Evolutionary conservation across 2,113 vertebrate genomes (phyloP), one percentile per base, ranked within the genome.

Genomic region (Pterocles gutturalis): DNA sequence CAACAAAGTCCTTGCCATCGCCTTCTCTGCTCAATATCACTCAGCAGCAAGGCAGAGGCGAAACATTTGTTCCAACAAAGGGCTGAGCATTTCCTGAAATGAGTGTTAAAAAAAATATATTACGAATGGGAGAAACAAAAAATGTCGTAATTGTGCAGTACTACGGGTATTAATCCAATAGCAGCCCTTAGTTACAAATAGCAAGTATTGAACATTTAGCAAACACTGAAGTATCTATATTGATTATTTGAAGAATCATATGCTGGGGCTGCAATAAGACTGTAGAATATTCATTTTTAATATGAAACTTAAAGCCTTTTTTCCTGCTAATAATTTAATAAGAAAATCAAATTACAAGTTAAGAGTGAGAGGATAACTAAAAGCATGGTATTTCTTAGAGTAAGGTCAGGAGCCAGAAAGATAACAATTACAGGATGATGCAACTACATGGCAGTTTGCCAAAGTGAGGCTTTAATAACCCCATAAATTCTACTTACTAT

Each of bases 381-480:
- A 93, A 90, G 96, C 90, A 78, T 64, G 55, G 71, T 87, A 93
- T 96, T 97, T 96, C 96, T 97, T 67, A 58, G 84, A 93, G 89
- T 92, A 96, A 98, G 95, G 97, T 96, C 92, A 97, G 66, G 78
- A 93, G 94, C 92, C 96, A 91, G 91, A 96, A 94, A 97, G 98
- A 98, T 97, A 95, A 97, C 90, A 88, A 97, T 95, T 96, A 87
- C 54, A 95, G 89, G 83, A 97, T 98, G 98, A 98, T 96, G 96
- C 97, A 98, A 98, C 89, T 70, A 25, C 48, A 51, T 24, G 94
- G 93, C 93, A 95, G 73, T 48, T 83, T 90, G 97, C 93, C 95
- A 97, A 92, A 94, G 71, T 66, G 16, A 96, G 96, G 87, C 85
- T 83, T 75, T 86, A 93, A 93, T 48, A 89, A 93, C 80, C 80